Base-by-base conservation (phyloP, 1,140 invertebrate species). In the Eurosta solidaginis region DNA sequence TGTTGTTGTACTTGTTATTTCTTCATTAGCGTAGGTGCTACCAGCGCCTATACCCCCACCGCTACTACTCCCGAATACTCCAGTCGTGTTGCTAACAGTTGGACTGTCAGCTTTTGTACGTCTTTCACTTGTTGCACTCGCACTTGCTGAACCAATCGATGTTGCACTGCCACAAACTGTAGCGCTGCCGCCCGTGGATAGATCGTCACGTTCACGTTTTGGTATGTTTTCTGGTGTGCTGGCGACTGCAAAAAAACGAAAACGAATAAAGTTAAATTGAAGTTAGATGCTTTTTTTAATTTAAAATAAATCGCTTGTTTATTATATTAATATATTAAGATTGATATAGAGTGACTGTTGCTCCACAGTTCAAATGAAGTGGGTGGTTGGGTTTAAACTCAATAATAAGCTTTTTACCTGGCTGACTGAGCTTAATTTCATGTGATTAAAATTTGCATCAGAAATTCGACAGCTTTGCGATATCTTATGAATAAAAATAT, bases 201-300 rank as follows among this genome's bases (percentile, higher is more conserved):
- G 17, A 82, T 90, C 89, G 81, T 89, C 89, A 80, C 88, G 88
- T 78, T 90, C 90, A 80, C 88, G 89, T 77, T 90, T 90, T 77
- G 87, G 88, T 82, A 89, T 85, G 87, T 87, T 89, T 81, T 91
- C 91, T 75, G 91, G 91, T 80, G 91, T 91, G 84, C 91, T 91
- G 83, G 91, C 91, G 87, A 92, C 91, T 92, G 89, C 3, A 91
- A 91, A 36, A 1, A n/a, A 74, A 74, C 10, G 36, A 40, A 74
- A 7, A 74, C 14, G 33, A 40, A 25, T n/a, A 63, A 68, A 33
- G 40, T 68, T 40, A 47, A 47, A 47, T n/a, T 47, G 12, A 14
- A 17, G 45, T 47, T 3, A n/a, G 45, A 47, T 14, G 27, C 22
- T 54, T 27, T 27, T 29, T 54, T 2, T 68, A n/a, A n/a, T n/a